Evolutionary conservation across 1,140 invertebrate genomes (phyloP).

Genomic region (Dreissena polymorpha): DNA sequence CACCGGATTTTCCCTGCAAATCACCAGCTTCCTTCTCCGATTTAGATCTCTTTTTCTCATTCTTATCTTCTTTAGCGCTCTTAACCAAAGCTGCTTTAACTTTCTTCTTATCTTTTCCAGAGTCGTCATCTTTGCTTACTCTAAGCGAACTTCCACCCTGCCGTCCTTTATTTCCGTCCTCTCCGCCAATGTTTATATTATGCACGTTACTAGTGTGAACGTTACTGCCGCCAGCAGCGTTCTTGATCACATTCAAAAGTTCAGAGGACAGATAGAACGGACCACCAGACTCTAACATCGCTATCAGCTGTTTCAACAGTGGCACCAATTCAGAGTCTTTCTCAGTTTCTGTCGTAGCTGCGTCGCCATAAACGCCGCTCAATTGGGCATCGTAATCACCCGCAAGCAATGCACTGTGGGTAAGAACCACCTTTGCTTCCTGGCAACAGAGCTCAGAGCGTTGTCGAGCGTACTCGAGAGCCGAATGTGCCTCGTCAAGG

Average conservation of each 20-base stretch:
- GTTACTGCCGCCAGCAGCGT: conserved; percentile 58
- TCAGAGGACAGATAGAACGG: conserved; percentile 74
- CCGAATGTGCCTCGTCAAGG: conserved; percentile 71
- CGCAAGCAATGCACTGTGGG: conserved; percentile 67
- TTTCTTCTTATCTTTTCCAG: conserved; percentile 49
- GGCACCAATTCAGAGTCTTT: conserved; percentile 76
- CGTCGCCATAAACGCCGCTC: conserved; percentile 74
- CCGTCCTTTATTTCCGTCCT: conserved; percentile 10
- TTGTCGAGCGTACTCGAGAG: conserved; percentile 74
- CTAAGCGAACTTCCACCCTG: not conserved
- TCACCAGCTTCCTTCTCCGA: not conserved
- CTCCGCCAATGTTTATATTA: conserved; percentile 62
- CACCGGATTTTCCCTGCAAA: not conserved
- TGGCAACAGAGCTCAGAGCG: conserved; percentile 70
- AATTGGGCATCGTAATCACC: conserved; percentile 74
- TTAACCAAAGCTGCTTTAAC: conserved; percentile 30
- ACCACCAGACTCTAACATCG: conserved; percentile 75
- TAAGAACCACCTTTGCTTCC: conserved; percentile 73
- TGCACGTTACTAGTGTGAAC: conserved; percentile 57
- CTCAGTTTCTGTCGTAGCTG: conserved; percentile 50
- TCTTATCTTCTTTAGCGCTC: conserved; percentile 26
- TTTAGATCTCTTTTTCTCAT: conserved; percentile 36
- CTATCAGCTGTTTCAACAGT: conserved; percentile 75
- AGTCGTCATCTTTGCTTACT: conserved; percentile 26
- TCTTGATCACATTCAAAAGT: conserved; percentile 68